Conservation (phyloP, 2,797 vertebrate genomes). For the Pelobates cultripes region DNA sequence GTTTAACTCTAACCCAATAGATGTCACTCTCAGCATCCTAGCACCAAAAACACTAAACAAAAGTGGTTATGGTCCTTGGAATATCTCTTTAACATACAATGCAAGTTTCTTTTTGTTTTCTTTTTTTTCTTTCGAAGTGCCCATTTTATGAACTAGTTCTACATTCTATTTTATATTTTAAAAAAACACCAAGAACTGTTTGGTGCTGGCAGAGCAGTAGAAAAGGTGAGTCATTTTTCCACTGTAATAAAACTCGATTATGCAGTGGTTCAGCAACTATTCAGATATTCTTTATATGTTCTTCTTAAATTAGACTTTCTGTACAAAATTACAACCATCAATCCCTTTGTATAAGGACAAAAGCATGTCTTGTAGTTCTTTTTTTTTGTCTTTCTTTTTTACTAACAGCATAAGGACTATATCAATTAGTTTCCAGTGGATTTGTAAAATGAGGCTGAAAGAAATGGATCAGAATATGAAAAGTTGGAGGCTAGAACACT, state of each 20-base stretch:
- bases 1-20: no score
- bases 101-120: neutral
- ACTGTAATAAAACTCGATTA: constrained; percentile 40
- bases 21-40: no score
- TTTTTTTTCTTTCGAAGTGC: neutral
- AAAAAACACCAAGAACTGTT: neutral
- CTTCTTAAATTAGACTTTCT: constrained; percentile 45
- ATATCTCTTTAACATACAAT: no score
- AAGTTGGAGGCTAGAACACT: constrained; percentile 42
- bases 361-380: constrained; percentile 36
- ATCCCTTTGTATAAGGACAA: constrained; percentile 45
- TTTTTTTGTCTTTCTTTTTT: constrained; percentile 26
- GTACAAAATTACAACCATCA: constrained; percentile 49
- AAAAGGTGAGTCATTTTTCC: constrained; percentile 30
- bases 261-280: constrained; percentile 38
- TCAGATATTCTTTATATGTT: constrained; percentile 42
- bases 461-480: constrained; percentile 52
- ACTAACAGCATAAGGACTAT: constrained; percentile 47
- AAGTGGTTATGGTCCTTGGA: no score
- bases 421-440: constrained; percentile 51
- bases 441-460: constrained; percentile 51
- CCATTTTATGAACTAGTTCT: neutral
- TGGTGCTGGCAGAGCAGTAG: neutral
- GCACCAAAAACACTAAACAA: no score
- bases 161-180: neutral